phyloP scores from a whole-genome alignment of 2,797 vertebrate species.

The Brachyalestes nurse region DNA sequence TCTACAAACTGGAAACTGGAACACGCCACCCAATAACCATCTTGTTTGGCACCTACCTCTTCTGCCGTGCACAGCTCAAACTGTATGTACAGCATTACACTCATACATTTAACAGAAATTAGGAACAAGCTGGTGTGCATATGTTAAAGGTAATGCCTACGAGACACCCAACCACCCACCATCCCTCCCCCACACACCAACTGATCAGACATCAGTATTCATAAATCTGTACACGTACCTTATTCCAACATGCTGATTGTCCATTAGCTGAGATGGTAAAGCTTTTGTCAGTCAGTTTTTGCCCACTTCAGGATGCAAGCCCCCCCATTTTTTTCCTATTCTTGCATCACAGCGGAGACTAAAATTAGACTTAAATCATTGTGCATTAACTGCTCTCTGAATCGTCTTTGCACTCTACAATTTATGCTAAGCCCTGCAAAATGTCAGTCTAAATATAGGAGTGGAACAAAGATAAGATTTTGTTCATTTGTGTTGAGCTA shows the following conservation, averaged over 20 bases:
- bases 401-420: slow-evolving; percentile 70
- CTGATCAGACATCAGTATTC: slow-evolving; percentile 43
- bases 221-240: slow-evolving; percentile 6
- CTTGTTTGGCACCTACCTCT: slow-evolving; percentile 1
- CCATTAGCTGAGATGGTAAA: background rate
- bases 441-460: slow-evolving; percentile 76
- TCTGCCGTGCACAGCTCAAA: background rate
- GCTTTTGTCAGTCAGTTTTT: slow-evolving; percentile 44
- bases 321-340: slow-evolving; percentile 13
- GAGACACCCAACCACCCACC: background rate
- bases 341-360: slow-evolving; percentile 53
- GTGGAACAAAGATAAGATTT: slow-evolving; percentile 59
- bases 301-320: slow-evolving; percentile 25
- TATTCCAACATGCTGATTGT: slow-evolving; percentile 21
- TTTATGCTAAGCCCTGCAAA: slow-evolving; percentile 75
- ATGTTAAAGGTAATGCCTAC: slow-evolving; percentile 2
- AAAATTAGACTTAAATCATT: slow-evolving; percentile 66
- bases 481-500: slow-evolving; percentile 30
- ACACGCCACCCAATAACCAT: background rate
- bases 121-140: background rate
- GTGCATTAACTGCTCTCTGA: slow-evolving; percentile 67
- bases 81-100: slow-evolving; percentile 13
- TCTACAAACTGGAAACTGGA: slow-evolving; percentile 11
- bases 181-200: slow-evolving; percentile 1
- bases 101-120: background rate